Evolutionary conservation across 2,888 invertebrate species (phyloP).

Genomic region (Ophion ventricosus): DNA sequence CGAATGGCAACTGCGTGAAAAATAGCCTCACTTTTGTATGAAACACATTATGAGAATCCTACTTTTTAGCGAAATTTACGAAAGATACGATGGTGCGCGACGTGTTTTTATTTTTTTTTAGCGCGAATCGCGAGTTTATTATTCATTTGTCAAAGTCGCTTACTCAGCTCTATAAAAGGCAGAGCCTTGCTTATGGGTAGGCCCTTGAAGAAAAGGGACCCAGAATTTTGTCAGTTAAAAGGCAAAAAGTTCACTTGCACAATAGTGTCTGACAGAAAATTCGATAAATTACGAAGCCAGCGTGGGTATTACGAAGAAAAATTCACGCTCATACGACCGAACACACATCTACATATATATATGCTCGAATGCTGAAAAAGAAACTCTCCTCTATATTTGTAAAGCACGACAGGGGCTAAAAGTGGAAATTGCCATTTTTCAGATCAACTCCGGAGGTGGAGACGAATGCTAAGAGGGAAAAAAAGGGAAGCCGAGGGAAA

Average conservation of each 20-base stretch:
- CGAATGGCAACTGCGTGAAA: constrained; percentile 33
- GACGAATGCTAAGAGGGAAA: constrained; percentile 12
- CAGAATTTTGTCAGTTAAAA: constrained; percentile 33
- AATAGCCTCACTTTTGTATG: not conserved
- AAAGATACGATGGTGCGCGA: not conserved
- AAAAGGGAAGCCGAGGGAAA: constrained; percentile 2
- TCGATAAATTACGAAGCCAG: constrained; percentile 40
- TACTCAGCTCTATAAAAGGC: not conserved
- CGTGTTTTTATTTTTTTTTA: not conserved
- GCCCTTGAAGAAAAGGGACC: constrained; percentile 7
- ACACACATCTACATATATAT: not conserved
- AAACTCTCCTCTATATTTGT: constrained; percentile 43
- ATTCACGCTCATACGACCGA: constrained; percentile 7
- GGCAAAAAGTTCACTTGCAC: constrained; percentile 37
- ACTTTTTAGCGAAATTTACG: not conserved
- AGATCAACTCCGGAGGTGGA: constrained; percentile 48
- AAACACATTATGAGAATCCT: not conserved
- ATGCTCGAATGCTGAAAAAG: constrained; percentile 15
- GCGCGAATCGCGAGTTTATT: not conserved
- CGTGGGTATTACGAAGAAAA: constrained; percentile 13
- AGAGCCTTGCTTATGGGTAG: constrained; percentile 8
- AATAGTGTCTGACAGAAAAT: constrained; percentile 36
- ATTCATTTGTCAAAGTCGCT: constrained; percentile 15
- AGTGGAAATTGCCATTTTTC: constrained; percentile 62
- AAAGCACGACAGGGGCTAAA: constrained; percentile 49